Conservation (phyloP, 64 coral and sea anemone genomes). For the Montipora capricornis region DNA sequence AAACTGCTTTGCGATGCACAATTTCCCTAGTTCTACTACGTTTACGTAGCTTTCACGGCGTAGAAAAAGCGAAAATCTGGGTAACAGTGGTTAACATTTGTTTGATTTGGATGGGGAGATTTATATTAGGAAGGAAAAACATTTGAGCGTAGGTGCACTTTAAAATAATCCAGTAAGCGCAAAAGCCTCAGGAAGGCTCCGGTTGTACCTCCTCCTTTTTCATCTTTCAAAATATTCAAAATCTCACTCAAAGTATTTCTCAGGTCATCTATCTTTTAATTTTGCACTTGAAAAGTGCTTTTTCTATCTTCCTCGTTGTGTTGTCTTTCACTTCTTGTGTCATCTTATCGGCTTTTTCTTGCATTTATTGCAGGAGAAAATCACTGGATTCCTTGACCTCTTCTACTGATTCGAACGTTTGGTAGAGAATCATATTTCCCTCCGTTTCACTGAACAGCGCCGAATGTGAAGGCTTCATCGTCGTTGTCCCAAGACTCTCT, state of each 20-base stretch:
- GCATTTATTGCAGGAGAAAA: not conserved
- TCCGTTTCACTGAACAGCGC: not conserved
- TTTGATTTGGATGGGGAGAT: too few relatives aligned
- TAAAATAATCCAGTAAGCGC: too few relatives aligned
- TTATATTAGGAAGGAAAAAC: too few relatives aligned
- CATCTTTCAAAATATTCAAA: constrained; percentile 4
- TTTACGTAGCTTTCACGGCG: too few relatives aligned
- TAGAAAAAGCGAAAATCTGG: too few relatives aligned
- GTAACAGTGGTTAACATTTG: too few relatives aligned
- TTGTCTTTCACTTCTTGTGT: not conserved
- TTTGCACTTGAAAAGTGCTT: not conserved
- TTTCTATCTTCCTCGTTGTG: constrained; percentile 4
- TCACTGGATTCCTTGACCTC: constrained; percentile 19
- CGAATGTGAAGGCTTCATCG: not conserved
- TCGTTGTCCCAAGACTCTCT: not conserved
- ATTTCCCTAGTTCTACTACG: too few relatives aligned
- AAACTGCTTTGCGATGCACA: too few relatives aligned
- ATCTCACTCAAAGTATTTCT: not conserved
- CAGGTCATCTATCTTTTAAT: not conserved
- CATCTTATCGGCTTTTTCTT: not conserved
- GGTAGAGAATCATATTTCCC: not conserved
- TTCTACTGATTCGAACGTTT: constrained; percentile 21
- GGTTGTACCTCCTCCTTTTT: not conserved
- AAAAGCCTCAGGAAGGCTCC: not conserved
- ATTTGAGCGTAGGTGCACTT: too few relatives aligned